A percentile compares a stretch with the other conserved stretches of the same genome.
These are phyloP conservation scores for Hemibagrus guttatus DNA, from an alignment of 2,797 vertebrate genomes.

Conservation along the genomic window DNA sequence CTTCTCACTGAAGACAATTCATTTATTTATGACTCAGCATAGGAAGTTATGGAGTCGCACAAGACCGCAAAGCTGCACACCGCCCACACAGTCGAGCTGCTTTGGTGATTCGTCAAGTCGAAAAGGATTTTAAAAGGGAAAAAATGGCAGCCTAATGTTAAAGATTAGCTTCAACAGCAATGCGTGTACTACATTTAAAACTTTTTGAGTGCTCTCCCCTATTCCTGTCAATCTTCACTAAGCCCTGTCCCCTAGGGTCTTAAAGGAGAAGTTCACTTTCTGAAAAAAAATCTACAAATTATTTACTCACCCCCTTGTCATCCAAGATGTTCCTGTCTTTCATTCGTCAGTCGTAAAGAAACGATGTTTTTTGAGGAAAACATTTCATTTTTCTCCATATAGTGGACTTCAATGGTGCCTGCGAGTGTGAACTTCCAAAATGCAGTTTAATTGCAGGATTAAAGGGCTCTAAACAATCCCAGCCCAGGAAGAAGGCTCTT, in stretches of 20 bases:
- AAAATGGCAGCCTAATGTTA: slow-evolving; percentile 64
- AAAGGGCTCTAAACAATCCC: too few relatives aligned
- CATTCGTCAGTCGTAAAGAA: too few relatives aligned
- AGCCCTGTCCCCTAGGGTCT: not conserved
- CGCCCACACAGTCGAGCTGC: slow-evolving; percentile 48
- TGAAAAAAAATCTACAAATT: too few relatives aligned
- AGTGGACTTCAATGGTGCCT: too few relatives aligned
- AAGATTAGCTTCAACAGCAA: not conserved
- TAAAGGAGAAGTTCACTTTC: too few relatives aligned
- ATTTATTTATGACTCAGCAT: slow-evolving; percentile 49
- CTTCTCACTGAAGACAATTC: slow-evolving; percentile 39
- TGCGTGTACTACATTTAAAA: not conserved
- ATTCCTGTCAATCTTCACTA: not conserved
- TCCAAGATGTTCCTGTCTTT: too few relatives aligned
- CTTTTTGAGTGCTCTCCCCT: not conserved
- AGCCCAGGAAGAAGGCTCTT: too few relatives aligned
- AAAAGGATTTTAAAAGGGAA: slow-evolving; percentile 61
- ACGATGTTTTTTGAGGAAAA: too few relatives aligned
- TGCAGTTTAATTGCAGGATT: too few relatives aligned
- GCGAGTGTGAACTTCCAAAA: too few relatives aligned
- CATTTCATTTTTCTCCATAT: too few relatives aligned
- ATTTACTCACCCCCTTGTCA: too few relatives aligned
- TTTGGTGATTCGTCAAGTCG: slow-evolving; percentile 70
- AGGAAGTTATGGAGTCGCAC: slow-evolving; percentile 43
- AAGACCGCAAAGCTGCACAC: slow-evolving; percentile 35